Percentiles rank a stretch among this genome's conserved stretches.
Evolutionary conservation across 2,888 invertebrate genomes (phyloP).

Genomic region (Hirtodrosophila trivittata): DNA sequence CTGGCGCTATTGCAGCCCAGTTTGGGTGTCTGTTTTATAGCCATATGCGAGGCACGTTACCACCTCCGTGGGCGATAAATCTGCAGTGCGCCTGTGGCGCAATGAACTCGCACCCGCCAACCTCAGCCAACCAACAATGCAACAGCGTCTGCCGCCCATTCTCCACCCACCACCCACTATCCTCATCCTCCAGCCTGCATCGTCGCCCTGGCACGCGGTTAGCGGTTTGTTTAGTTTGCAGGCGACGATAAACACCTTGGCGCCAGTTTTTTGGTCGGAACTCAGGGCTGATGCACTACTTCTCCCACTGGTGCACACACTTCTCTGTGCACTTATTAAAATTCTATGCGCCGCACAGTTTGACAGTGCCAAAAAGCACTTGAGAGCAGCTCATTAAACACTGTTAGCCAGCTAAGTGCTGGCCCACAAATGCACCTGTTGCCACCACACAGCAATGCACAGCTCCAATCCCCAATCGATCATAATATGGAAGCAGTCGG

Average conservation of each 20-base stretch:
- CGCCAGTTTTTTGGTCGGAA: slow-evolving; percentile 45
- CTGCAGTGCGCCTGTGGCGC: slow-evolving; percentile 76
- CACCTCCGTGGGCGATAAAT: slow-evolving; percentile 82
- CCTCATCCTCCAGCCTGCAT: not conserved
- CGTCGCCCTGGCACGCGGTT: slow-evolving; percentile 13
- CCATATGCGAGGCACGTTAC: slow-evolving; percentile 58
- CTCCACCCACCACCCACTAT: slow-evolving; percentile 11
- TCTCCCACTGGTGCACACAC: not conserved
- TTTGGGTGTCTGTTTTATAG: slow-evolving; percentile 71
- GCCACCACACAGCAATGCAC: slow-evolving; percentile 9
- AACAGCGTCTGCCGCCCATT: slow-evolving; percentile 1
- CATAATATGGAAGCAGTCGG: slow-evolving; percentile 5
- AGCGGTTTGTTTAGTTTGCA: slow-evolving; percentile 67
- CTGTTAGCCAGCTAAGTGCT: slow-evolving; percentile 34
- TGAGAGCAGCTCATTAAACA: slow-evolving; percentile 26
- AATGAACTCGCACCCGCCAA: slow-evolving; percentile 59
- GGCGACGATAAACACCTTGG: slow-evolving; percentile 77
- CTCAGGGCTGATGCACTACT: not conserved
- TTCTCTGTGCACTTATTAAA: slow-evolving; percentile 27
- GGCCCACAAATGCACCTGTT: slow-evolving; percentile 35
- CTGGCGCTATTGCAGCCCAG: slow-evolving; percentile 65
- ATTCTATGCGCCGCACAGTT: slow-evolving; percentile 19
- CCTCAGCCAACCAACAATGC: slow-evolving; percentile 22
- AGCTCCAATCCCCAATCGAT: slow-evolving; percentile 2
- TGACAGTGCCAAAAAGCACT: slow-evolving; percentile 50